Evolutionary conservation across 1,140 invertebrate genomes (phyloP).

Genomic region (Drosophila pruinosa): DNA sequence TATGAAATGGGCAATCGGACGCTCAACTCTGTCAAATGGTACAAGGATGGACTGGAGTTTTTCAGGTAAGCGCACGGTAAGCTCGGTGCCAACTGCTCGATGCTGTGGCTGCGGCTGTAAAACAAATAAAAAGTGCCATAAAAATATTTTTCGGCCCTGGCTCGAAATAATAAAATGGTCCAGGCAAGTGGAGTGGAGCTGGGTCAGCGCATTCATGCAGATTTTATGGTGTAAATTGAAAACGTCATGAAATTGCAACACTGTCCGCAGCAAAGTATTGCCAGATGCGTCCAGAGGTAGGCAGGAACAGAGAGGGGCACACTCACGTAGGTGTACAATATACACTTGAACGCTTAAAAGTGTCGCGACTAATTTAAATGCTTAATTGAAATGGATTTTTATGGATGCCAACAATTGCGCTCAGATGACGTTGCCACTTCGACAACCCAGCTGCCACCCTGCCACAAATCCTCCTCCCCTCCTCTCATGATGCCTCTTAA

Average conservation of each 20-base stretch:
- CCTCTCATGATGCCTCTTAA: neutral
- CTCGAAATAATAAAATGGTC: constrained; percentile 71
- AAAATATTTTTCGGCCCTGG: constrained; percentile 70
- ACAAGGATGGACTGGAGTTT: constrained; percentile 89
- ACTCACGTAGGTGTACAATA: neutral
- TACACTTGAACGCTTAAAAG: constrained; percentile 52
- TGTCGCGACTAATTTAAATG: constrained; percentile 82
- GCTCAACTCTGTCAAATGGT: constrained; percentile 92
- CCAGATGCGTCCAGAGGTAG: constrained; percentile 6
- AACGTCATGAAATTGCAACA: constrained; percentile 78
- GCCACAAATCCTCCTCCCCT: neutral
- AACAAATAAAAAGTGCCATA: constrained; percentile 67
- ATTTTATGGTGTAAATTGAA: constrained; percentile 81
- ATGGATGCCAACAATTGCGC: constrained; percentile 66
- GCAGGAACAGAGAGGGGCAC: neutral
- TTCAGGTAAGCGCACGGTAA: constrained; percentile 84
- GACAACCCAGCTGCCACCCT: neutral
- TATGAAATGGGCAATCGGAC: constrained; percentile 86
- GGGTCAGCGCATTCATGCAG: constrained; percentile 76
- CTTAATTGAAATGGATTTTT: constrained; percentile 82
- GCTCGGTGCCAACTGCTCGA: neutral
- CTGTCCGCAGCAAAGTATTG: constrained; percentile 61
- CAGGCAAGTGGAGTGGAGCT: no score
- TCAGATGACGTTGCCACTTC: constrained; percentile 56
- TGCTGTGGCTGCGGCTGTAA: constrained; percentile 39